phyloP scores from a whole-genome alignment of 2,888 invertebrate genomes.

The Clitarchus hookeri region DNA sequence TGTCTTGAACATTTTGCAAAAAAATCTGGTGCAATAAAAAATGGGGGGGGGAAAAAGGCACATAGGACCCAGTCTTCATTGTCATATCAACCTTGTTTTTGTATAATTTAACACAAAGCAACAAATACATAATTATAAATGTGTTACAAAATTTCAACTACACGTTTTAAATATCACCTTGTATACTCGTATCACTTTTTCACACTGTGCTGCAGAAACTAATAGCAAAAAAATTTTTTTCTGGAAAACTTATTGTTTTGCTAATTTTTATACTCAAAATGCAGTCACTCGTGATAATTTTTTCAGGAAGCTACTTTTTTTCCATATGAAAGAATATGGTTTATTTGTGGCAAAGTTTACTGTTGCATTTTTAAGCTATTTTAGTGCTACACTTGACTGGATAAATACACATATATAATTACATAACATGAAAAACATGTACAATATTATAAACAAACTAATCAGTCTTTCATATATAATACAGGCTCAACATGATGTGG shows the following conservation, averaged over 20 bases:
- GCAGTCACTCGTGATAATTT: background rate
- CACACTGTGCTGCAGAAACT: background rate
- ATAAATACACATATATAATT: slow-evolving; percentile 19
- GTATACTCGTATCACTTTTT: background rate
- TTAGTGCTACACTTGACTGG: background rate
- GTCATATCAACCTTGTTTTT: background rate
- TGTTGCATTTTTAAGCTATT: background rate
- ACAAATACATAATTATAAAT: background rate
- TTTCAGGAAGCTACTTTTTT: background rate
- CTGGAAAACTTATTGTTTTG: background rate
- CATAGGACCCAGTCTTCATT: slow-evolving; percentile 22
- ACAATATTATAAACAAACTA: slow-evolving; percentile 45
- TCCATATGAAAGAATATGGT: background rate
- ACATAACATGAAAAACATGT: slow-evolving; percentile 18
- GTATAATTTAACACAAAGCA: background rate
- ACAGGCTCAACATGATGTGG: background rate
- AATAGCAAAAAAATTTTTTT: background rate
- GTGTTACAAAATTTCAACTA: slow-evolving; percentile 9
- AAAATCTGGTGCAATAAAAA: slow-evolving; percentile 18
- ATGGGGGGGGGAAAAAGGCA: slow-evolving; percentile 6
- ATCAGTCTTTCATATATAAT: slow-evolving; percentile 52
- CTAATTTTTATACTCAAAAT: background rate
- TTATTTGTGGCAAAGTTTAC: background rate
- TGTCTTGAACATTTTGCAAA: background rate
- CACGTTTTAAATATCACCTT: background rate